phyloP scores from a whole-genome alignment of 2,113 vertebrate species.

The Thamnaconus septentrionalis region DNA sequence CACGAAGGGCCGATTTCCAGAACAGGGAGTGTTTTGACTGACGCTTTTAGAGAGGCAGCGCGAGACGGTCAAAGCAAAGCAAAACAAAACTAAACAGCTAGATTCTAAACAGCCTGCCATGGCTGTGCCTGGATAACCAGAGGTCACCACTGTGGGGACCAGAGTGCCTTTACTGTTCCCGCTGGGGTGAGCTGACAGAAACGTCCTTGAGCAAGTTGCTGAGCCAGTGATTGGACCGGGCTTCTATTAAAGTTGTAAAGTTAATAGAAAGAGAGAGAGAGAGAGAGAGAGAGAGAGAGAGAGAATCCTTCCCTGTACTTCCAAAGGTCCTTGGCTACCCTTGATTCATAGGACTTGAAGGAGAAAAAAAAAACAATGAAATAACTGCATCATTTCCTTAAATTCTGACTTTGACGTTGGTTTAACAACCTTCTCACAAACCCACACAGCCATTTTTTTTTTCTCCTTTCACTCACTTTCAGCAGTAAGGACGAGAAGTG shows the following conservation, averaged over 20 bases:
- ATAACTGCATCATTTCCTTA: slow-evolving; percentile 7
- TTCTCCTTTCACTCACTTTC: background rate
- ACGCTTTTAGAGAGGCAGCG: too few species aligned
- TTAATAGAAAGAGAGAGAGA: slow-evolving; percentile 8
- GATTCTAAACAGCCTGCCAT: too few species aligned
- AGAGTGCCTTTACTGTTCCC: slow-evolving; percentile 29
- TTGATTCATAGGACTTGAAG: slow-evolving; percentile 1
- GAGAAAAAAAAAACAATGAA: too few species aligned
- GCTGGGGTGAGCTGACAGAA: slow-evolving; percentile 10
- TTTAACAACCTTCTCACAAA: background rate
- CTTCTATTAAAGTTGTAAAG: slow-evolving; percentile 44
- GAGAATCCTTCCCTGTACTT: slow-evolving; percentile 7
- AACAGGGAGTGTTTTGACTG: too few species aligned
- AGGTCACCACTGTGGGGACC: background rate
- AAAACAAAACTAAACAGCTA: too few species aligned
- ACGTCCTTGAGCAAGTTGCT: slow-evolving; percentile 48
- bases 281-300: background rate
- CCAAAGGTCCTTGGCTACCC: slow-evolving; percentile 22
- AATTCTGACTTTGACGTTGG: slow-evolving; percentile 7
- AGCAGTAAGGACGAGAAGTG: background rate
- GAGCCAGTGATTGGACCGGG: slow-evolving; percentile 18
- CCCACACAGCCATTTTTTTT: background rate
- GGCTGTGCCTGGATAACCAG: background rate
- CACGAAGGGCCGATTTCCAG: too few species aligned
- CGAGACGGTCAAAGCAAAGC: too few species aligned